Conservation (phyloP, 2,113 vertebrate genomes). For the Pituophis catenifer region DNA sequence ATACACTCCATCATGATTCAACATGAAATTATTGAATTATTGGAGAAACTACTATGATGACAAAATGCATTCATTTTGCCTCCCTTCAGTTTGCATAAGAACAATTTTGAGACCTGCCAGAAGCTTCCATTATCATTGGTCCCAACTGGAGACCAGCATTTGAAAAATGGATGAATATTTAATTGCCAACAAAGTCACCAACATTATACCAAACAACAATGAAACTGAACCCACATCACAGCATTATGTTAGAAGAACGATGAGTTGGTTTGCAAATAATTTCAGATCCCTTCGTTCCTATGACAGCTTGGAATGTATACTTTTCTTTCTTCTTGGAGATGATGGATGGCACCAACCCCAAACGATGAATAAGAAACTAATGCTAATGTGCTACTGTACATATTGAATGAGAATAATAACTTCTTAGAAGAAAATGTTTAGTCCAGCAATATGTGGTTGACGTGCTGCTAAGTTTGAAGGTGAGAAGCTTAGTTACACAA, state of each 20-base stretch:
- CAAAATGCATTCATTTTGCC: neutral
- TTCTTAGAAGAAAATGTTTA: neutral
- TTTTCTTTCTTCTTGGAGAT: neutral
- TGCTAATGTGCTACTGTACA: neutral
- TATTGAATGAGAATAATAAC: neutral
- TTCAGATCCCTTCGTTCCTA: neutral
- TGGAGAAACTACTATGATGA: neutral
- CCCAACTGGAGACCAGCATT: neutral
- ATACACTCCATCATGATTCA: neutral
- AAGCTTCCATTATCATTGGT: neutral
- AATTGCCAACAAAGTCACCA: neutral
- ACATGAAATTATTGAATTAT: neutral
- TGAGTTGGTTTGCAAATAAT: neutral
- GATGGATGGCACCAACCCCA: neutral
- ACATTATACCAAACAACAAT: neutral
- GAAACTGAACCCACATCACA: neutral
- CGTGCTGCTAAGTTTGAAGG: neutral
- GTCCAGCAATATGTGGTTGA: neutral
- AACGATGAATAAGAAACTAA: neutral
- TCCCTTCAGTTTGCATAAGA: neutral
- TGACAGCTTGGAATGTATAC: neutral
- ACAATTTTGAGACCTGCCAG: neutral
- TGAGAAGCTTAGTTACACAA: neutral
- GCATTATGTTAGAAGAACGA: neutral
- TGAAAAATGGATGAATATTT: neutral